Percentiles rank a stretch among this genome's conserved stretches.
phyloP scores from a whole-genome alignment of 2,113 vertebrate genomes.

The Osmerus mordax region DNA sequence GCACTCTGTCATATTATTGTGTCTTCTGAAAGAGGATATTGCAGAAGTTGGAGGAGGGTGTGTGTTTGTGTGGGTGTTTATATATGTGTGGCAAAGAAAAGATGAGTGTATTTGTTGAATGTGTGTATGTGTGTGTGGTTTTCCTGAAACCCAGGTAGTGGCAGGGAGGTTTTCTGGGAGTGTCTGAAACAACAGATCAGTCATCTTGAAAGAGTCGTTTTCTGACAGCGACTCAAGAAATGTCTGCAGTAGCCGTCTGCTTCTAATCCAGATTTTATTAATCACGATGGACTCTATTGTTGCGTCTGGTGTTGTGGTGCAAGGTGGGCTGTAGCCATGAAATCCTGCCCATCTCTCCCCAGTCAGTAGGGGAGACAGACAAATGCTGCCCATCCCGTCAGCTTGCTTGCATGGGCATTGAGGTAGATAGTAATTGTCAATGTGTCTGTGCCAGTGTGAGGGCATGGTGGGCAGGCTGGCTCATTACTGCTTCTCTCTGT shows the following conservation, averaged over 20 bases:
- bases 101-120: neutral
- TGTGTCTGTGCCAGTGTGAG: conserved; percentile 45
- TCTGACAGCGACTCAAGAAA: too few species aligned
- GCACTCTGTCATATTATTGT: too few species aligned
- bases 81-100: neutral
- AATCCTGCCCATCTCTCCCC: conserved; percentile 33
- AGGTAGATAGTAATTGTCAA: conserved; percentile 67
- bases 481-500: conserved; percentile 25
- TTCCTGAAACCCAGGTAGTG: neutral
- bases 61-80: neutral
- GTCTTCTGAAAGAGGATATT: neutral
- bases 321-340: neutral
- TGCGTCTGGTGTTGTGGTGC: neutral
- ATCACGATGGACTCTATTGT: neutral
- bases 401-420: conserved; percentile 66
- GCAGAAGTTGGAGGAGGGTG: neutral
- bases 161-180: neutral
- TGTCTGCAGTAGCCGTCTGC: neutral
- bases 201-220: too few species aligned
- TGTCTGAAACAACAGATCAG: neutral
- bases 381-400: conserved; percentile 58
- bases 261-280: neutral
- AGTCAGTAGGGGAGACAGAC: conserved; percentile 41
- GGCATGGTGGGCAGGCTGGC: conserved; percentile 48
- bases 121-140: neutral